Evolutionary conservation across 2,888 invertebrate genomes (phyloP).

Genomic region (Bimastos eiseni): DNA sequence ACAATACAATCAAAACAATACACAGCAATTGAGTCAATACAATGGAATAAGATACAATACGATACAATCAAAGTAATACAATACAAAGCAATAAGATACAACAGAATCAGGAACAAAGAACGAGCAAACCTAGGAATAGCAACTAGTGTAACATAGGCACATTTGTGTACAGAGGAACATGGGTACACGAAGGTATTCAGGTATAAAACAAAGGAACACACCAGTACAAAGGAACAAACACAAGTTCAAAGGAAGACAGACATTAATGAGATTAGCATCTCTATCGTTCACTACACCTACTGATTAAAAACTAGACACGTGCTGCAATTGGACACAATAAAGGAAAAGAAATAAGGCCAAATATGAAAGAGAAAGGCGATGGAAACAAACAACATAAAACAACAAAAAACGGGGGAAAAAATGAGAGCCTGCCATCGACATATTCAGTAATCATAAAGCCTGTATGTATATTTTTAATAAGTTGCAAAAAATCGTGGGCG

Average conservation of each 20-base stretch:
- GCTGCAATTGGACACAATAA: too few species aligned
- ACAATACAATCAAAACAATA: too few species aligned
- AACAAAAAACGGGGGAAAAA: neutral
- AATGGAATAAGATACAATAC: too few species aligned
- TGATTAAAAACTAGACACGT: too few species aligned
- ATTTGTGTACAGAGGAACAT: neutral
- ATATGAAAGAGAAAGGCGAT: neutral
- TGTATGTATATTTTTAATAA: too few species aligned
- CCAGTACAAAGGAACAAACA: neutral
- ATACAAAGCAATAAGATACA: neutral
- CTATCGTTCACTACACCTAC: neutral
- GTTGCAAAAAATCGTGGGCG: too few species aligned
- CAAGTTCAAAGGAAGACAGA: neutral
- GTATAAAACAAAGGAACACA: neutral
- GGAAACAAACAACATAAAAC: too few species aligned
- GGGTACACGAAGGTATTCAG: neutral
- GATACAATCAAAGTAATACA: neutral
- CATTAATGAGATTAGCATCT: neutral
- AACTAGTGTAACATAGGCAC: neutral
- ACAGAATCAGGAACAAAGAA: neutral
- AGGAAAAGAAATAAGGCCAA: neutral
- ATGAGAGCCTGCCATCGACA: too few species aligned
- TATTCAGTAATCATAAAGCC: too few species aligned
- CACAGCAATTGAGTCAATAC: too few species aligned
- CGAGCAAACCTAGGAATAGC: too few species aligned